Evolutionary conservation across 1,140 invertebrate species (phyloP), one percentile per base, ranked within the genome.

Genomic region (Caerostris darwini): DNA sequence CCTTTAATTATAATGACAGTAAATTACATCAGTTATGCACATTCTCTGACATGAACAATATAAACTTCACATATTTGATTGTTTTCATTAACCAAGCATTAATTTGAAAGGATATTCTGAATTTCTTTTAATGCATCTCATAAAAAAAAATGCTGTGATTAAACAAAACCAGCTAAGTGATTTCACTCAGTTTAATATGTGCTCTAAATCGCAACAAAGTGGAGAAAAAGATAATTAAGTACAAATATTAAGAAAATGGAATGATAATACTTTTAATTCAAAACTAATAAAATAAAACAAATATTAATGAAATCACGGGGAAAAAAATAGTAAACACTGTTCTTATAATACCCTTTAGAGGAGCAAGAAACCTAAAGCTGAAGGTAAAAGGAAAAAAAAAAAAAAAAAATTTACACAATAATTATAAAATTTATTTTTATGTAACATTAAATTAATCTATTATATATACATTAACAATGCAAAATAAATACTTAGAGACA

Each of bases 201-300:
- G 34, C 34, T 34, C 34, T 34, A 34, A 34, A 34, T 34, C 34
- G 2, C 34, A 34, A 34, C 34, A 34, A 34, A 34, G 34, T 34
- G 34, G 34, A n/a, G 61, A 67, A 67, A 14, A 67, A 67, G n/a
- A 67, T n/a, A n/a, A 67, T 67, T 67, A 67, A 67, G 61, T 67
- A 67, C 61, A 64, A 64, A 64, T 64, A 64, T 17, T 17, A 67
- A 67, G 61, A 67, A 6, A 17, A 67, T 67, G 61, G 61, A 67
- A 67, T 67, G 61, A 67, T 67, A n/a, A 67, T 67, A 67, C n/a
- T 67, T 67, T 67, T n/a, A n/a, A 67, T 34, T 67, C 61, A 67
- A 34, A 34, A 34, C 34, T 67, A 67, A 67, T 67, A 17, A 14
- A 14, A 5, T 6, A 67, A 67, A 67, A 67, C 61, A 67, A 5